phyloP scores from a whole-genome alignment of 2,888 invertebrate genomes.

The Chelonus formosanus region DNA sequence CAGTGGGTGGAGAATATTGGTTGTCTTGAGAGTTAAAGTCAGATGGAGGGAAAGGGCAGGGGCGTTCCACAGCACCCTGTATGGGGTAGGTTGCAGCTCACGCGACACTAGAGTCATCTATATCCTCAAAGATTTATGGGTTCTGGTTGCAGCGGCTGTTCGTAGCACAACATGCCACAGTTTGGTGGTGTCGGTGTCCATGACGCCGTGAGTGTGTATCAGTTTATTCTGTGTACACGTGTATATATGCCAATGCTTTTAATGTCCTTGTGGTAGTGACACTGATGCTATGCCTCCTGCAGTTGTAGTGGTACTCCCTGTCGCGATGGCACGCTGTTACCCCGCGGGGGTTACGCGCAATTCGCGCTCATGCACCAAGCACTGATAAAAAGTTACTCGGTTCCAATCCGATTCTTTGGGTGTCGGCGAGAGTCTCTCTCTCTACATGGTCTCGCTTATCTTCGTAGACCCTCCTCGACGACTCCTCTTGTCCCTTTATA shows the following conservation, averaged over 20 bases:
- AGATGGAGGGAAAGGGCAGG: constrained; percentile 49
- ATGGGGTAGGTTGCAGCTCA: constrained; percentile 64
- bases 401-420: constrained; percentile 57
- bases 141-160: constrained; percentile 62
- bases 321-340: constrained; percentile 62
- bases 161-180: constrained; percentile 58
- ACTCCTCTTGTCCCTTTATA: constrained; percentile 30
- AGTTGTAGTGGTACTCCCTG: constrained; percentile 53
- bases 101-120: constrained; percentile 66
- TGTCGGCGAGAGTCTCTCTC: constrained; percentile 18
- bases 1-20: constrained; percentile 48
- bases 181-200: constrained; percentile 43
- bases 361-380: constrained; percentile 61
- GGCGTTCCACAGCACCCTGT: constrained; percentile 62
- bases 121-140: constrained; percentile 64
- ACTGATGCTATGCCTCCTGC: constrained; percentile 29
- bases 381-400: constrained; percentile 59
- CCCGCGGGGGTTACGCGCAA: constrained; percentile 65
- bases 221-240: constrained; percentile 23
- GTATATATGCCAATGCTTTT: constrained; percentile 29
- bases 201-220: constrained; percentile 33
- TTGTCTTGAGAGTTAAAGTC: constrained; percentile 41
- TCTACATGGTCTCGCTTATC: constrained; percentile 31
- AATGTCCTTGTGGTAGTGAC: constrained; percentile 38
- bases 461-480: constrained; percentile 21